A percentile compares a stretch with the other conserved stretches of the same genome.
Conservation (phyloP, 1,140 invertebrate genomes). For the Bombus sibiricus region DNA sequence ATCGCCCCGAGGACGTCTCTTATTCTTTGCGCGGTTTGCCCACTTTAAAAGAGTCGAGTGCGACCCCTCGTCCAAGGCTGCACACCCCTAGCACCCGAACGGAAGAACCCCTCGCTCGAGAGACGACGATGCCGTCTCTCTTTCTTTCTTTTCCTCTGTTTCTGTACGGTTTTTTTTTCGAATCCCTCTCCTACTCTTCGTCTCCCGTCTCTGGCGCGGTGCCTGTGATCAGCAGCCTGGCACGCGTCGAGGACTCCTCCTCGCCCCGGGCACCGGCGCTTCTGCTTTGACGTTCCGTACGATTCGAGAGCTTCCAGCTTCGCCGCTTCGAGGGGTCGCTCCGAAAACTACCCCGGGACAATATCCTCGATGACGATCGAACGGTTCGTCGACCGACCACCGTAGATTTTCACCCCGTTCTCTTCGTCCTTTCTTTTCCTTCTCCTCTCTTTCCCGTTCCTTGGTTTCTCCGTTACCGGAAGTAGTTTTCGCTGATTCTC, state of each 20-base stretch:
- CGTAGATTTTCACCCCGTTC: background rate
- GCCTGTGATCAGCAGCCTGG: constrained; percentile 79
- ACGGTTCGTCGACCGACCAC: constrained; percentile 47
- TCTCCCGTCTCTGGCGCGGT: constrained; percentile 67
- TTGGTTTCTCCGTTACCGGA: background rate
- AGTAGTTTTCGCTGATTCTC: too few species aligned
- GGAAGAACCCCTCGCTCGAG: constrained; percentile 70
- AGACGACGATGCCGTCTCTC: constrained; percentile 43
- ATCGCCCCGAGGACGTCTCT: constrained; percentile 77
- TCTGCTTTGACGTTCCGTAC: constrained; percentile 77
- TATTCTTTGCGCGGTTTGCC: constrained; percentile 69
- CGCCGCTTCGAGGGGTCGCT: constrained; percentile 60
- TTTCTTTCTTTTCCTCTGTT: constrained; percentile 33
- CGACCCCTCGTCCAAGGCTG: constrained; percentile 65
- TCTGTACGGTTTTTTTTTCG: constrained; percentile 26
- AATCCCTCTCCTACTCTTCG: constrained; percentile 57
- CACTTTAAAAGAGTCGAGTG: constrained; percentile 71
- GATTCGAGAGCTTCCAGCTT: constrained; percentile 67
- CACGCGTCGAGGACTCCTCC: constrained; percentile 79
- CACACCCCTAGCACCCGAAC: constrained; percentile 76
- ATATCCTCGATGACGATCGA: constrained; percentile 62
- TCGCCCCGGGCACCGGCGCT: constrained; percentile 78
- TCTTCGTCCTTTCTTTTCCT: background rate
- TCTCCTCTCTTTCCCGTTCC: background rate
- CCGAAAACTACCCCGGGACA: constrained; percentile 64